These are phyloP conservation scores for Tenthredo mesomela DNA, from an alignment of 2,888 invertebrate species.

Conservation along the genomic window DNA sequence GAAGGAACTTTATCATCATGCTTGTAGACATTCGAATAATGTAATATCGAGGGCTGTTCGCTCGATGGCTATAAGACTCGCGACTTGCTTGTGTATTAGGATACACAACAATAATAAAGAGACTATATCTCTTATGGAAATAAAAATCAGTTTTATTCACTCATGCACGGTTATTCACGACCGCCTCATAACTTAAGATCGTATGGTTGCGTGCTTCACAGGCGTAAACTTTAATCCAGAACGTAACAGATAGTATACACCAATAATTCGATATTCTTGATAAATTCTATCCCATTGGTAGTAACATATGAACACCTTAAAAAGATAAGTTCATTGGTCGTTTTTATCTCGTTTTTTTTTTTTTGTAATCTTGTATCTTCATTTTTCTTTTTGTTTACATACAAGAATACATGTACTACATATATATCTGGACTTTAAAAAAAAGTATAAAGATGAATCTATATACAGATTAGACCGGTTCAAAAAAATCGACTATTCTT, in stretches of 20 bases:
- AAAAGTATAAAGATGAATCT: background rate
- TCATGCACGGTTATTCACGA: background rate
- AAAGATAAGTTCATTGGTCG: background rate
- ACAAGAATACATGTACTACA: background rate
- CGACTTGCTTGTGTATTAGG: background rate
- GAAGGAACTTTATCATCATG: constrained; percentile 17
- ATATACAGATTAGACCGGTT: too few relatives aligned
- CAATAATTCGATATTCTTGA: background rate
- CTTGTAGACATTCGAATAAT: constrained; percentile 22
- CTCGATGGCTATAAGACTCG: background rate
- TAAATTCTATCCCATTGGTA: background rate
- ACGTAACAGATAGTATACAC: background rate
- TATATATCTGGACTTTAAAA: background rate
- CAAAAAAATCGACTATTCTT: too few relatives aligned
- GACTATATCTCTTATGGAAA: background rate
- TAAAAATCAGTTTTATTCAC: constrained; percentile 19
- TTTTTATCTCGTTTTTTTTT: background rate
- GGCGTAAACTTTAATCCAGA: background rate
- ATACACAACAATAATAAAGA: constrained; percentile 14
- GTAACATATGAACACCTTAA: background rate
- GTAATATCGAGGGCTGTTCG: constrained; percentile 8
- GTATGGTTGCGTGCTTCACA: constrained; percentile 9
- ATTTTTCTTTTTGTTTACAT: background rate
- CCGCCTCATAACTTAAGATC: background rate
- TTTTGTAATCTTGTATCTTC: background rate